Percentiles rank a stretch among this genome's conserved stretches.
Evolutionary conservation across 2,888 invertebrate species (phyloP).

Genomic region (Aphodius sticticus): DNA sequence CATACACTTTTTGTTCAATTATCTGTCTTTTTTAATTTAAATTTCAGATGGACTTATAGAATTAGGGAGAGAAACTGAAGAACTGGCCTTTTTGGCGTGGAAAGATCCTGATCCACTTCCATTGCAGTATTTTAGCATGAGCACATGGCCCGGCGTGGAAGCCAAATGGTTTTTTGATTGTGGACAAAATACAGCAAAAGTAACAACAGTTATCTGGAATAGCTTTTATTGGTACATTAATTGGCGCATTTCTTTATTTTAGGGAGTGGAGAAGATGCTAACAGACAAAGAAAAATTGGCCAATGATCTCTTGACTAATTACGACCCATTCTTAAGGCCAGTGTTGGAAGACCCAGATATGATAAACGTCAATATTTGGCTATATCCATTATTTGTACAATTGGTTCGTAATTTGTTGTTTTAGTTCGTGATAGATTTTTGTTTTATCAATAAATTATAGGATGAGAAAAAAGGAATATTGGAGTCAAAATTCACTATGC

Average conservation of each 20-base stretch:
- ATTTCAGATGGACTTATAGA: constrained; percentile 67
- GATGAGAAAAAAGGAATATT: constrained; percentile 21
- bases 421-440: neutral
- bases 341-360: constrained; percentile 46
- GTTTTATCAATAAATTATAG: constrained; percentile 27
- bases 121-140: constrained; percentile 73
- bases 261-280: constrained; percentile 59
- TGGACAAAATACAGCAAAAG: constrained; percentile 48
- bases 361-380: constrained; percentile 49
- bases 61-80: constrained; percentile 70
- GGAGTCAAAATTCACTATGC: constrained; percentile 7
- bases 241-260: constrained; percentile 36
- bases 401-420: constrained; percentile 48
- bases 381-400: constrained; percentile 48
- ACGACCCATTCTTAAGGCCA: constrained; percentile 59
- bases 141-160: constrained; percentile 71
- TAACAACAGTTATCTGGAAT: neutral
- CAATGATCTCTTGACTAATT: constrained; percentile 62
- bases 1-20: neutral
- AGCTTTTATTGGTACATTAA: constrained; percentile 17
- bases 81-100: constrained; percentile 67
- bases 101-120: constrained; percentile 67
- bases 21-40: neutral
- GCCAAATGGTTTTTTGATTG: constrained; percentile 77
- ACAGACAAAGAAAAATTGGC: constrained; percentile 64